These are phyloP conservation scores for Synanceia verrucosa DNA, from an alignment of 2,797 vertebrate species.

Conservation along the genomic window DNA sequence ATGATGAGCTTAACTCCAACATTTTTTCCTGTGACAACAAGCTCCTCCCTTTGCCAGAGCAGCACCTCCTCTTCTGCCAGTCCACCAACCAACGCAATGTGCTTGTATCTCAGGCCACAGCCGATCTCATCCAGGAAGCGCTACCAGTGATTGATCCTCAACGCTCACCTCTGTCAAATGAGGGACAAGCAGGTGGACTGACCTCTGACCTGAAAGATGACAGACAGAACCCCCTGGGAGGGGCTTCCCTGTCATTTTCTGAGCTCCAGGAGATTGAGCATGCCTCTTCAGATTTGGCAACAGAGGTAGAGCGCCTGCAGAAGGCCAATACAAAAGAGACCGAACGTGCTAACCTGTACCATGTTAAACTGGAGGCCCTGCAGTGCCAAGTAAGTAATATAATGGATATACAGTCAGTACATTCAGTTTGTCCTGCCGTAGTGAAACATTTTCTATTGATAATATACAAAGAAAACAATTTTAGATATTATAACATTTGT, in stretches of 20 bases:
- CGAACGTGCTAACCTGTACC: constrained; percentile 66
- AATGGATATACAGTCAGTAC: neutral
- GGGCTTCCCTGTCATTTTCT: neutral
- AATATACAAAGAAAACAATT: neutral
- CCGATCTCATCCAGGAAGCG: constrained; percentile 53
- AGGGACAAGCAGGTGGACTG: neutral
- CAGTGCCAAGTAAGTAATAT: constrained; percentile 76
- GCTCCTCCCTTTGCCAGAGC: constrained; percentile 58
- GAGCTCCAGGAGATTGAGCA: constrained; percentile 9
- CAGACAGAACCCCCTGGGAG: constrained; percentile 8
- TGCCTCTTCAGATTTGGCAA: constrained; percentile 26
- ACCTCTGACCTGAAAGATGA: constrained; percentile 37
- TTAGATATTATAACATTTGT: neutral
- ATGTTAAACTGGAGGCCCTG: constrained; percentile 80
- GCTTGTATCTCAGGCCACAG: constrained; percentile 60
- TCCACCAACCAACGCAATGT: constrained; percentile 73
- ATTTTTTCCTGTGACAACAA: constrained; percentile 37
- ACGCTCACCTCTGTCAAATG: neutral
- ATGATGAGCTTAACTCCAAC: constrained; percentile 68
- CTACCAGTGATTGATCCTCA: constrained; percentile 25
- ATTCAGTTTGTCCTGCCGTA: neutral
- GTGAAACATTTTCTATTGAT: neutral
- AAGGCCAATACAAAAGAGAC: constrained; percentile 67
- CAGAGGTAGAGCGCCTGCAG: constrained; percentile 71
- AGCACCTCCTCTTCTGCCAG: constrained; percentile 69